Evolutionary conservation across 2,113 vertebrate genomes (phyloP).

Genomic region (Hippocampus guttulatus): DNA sequence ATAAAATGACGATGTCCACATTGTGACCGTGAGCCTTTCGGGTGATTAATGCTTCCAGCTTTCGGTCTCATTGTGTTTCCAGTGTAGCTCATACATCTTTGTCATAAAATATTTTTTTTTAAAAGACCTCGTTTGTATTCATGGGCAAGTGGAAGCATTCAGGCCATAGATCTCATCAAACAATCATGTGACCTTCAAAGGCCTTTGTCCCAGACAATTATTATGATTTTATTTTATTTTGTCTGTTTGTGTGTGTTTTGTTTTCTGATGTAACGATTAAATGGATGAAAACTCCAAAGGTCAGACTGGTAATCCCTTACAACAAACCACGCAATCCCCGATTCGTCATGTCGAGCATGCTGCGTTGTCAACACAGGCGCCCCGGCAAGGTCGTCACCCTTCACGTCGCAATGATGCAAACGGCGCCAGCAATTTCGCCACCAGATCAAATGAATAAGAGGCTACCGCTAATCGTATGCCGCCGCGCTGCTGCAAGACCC

Average conservation of each 20-base stretch:
- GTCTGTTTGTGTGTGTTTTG: slow-evolving; percentile 14
- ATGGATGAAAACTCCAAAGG: slow-evolving; percentile 54
- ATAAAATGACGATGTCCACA: slow-evolving; percentile 33
- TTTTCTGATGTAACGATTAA: slow-evolving; percentile 56
- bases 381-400: slow-evolving; percentile 52
- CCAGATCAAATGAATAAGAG: slow-evolving; percentile 26
- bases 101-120: slow-evolving; percentile 13
- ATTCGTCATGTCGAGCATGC: slow-evolving; percentile 65
- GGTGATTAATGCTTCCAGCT: slow-evolving; percentile 43
- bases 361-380: slow-evolving; percentile 52
- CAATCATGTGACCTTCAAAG: slow-evolving; percentile 26
- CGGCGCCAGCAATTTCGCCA: slow-evolving; percentile 4
- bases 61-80: slow-evolving; percentile 17
- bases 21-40: slow-evolving; percentile 36
- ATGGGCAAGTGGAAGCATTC: slow-evolving; percentile 26
- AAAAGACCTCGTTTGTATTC: slow-evolving; percentile 40
- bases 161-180: slow-evolving; percentile 1
- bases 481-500: background rate
- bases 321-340: slow-evolving; percentile 58
- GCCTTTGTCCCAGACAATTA: slow-evolving; percentile 19
- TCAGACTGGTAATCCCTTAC: slow-evolving; percentile 57
- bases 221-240: slow-evolving; percentile 14
- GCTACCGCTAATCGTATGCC: background rate
- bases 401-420: slow-evolving; percentile 22
- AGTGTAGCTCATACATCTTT: slow-evolving; percentile 34